Evolutionary conservation across 2,888 invertebrate species (phyloP), one percentile per base, ranked within the genome.

Genomic region (Pasiphila rectangulata): DNA sequence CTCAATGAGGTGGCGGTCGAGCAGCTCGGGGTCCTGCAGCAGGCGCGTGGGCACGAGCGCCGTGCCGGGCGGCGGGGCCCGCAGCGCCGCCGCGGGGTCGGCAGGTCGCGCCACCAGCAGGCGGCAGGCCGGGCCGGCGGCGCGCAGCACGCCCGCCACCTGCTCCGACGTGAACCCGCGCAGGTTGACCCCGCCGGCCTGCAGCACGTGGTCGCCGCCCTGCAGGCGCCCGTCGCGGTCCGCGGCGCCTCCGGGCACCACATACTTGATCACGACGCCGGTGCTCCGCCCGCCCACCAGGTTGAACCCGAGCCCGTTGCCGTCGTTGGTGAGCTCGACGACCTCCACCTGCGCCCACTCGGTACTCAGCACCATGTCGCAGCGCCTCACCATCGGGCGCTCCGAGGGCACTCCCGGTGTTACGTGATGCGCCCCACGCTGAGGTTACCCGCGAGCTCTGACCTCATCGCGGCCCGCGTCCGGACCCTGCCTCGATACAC

Each of bases 281-380:
- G 99, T 99, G 84, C 98, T 98, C 58, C 97, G 93, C 25, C 97
- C 97, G 60, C 99, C 99, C 66, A 99, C 98, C 73, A 99, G 95
- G 65, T 99, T 99, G 87, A 99, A 99, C 56, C 99, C 99, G 67
- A 99, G 92, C 42, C 98, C 98, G 71, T 97, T 96, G 64, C 98
- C 98, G 91, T 99, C 98, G 86, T 99, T 99, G 65, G 95, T 92
- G 69, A 99, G 92, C 88, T 99, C 98, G 83, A 99, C 97, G 72
- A 98, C 96, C 93, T 99, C 99, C 83, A 99, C 97, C 92, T 99
- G 98, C 69, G 98, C 98, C 98, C 98, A 99, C 92, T 99, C 99
- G 83, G 98, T 98, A 89, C 96, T 98, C 90, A 99, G 92, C 93
- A 93, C 93, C 93, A 93, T 93, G 75, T 82, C 86, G 73, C 66